Evolutionary conservation across 2,797 vertebrate genomes (phyloP), one percentile per base, ranked within the genome.

Genomic region (Carapus acus): DNA sequence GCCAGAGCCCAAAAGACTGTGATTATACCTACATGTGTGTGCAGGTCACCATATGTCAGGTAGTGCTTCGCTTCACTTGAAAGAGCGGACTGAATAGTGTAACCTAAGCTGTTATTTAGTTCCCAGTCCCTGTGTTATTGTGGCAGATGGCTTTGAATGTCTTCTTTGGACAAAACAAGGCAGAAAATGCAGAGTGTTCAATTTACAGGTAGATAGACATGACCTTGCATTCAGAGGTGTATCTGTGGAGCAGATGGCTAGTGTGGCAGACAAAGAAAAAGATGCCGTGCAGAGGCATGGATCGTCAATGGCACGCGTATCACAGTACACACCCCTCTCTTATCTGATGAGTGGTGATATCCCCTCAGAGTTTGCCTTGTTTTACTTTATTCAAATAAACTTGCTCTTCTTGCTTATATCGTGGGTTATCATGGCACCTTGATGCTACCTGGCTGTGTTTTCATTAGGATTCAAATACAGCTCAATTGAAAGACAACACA

Each of bases 101-200:
- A 77, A 81, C 66, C 67, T 67, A 18, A 42, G 13, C 17, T 60
- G 16, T 52, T 18, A 43, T 52, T 66, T 54, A 20, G 56, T 38
- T 54, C 62, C 7, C 1, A 11, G 3, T 42, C 43, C 14, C 44
- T 36, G 31, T 61, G n/a, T 57, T 56, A 17, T 65, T 68, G 48
- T 44, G 39, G 54, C n/a, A 33, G 31, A 27, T 53, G 17, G 20
- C 44, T 48, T 43, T 39, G 34, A 45, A 54, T 34, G 15, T 3
- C 13, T 62, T 37, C 56, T 21, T 51, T 42, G 1, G 8, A 59
- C 39, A 69, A 62, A 62, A 53, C 18, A 31, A 27, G 7, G 18
- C 12, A 43, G 37, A 43, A n/a, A 52, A 13, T 3, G 19, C 13
- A 62, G 31, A 43, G 11, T n/a, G 9, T 57, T 58, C 20, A 57